Evolutionary conservation across 2,888 invertebrate genomes (phyloP), one percentile per base, ranked within the genome.

Genomic region (Drosophila longiperda): DNA sequence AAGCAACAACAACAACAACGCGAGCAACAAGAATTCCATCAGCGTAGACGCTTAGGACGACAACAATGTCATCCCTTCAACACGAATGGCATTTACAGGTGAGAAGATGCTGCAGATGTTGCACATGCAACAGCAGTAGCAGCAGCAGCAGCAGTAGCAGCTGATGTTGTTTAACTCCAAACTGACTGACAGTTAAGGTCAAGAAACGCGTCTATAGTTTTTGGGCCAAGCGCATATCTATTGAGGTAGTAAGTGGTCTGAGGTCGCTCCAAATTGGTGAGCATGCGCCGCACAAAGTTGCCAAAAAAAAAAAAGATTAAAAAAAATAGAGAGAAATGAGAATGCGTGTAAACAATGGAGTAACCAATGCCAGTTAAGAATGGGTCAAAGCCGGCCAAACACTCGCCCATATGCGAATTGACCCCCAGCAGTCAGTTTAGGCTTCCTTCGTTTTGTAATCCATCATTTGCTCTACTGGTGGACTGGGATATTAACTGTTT

Each of bases 1-100:
- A 91, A 88, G 94, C 94, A 89, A 91, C 91, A 88, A 88, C 92
- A 88, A 93, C 92, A 92, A 94, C 94, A 84, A 91, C 91, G 92
- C 92, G 93, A 93, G 91, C 90, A 92, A 91, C 91, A 93, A 91
- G 91, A 88, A 85, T 93, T 86, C 77, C 89, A 87, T 61, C 87
- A 87, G 78, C 42, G 78, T 67, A 86, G 88, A 66, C 89, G 87
- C 65, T 77, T 83, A 68, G 71, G 85, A 80, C 80, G 78, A 80
- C 71, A 64, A 87, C 73, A 67, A 87, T 93, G 87, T 87, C 93
- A 91, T 93, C 93, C 91, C 92, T 93, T 92, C 93, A 93, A 92
- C 93, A 91, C 91, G 93, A 93, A 88, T 93, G 93, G 92, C 90
- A 92, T 91, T 92, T 93, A 92, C 93, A 93, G 84, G 84, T 86